These are phyloP conservation scores for Ctenosaura bakeri DNA, from an alignment of 2,797 vertebrate species.

Conservation along the genomic window DNA sequence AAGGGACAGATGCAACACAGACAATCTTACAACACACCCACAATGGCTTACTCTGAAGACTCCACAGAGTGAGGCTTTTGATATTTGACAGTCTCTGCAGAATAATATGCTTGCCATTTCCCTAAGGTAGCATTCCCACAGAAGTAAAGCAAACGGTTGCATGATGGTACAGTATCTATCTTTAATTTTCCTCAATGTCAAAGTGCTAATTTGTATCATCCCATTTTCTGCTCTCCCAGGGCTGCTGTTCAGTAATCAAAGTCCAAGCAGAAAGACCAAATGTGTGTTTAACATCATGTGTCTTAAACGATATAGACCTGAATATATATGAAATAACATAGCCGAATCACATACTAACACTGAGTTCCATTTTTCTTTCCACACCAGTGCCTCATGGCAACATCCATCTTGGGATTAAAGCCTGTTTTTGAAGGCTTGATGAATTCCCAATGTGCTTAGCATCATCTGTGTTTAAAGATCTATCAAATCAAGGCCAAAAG, in stretches of 20 bases:
- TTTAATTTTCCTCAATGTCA: background rate
- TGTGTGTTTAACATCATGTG: background rate
- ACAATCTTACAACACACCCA: background rate
- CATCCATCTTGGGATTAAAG: background rate
- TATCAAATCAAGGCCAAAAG: background rate
- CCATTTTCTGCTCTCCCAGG: background rate
- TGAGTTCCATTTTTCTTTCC: background rate
- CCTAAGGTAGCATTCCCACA: background rate
- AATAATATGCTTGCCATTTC: too few species aligned
- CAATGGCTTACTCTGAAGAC: too few species aligned
- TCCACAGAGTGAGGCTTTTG: too few species aligned
- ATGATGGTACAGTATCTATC: background rate
- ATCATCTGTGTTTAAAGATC: conserved; percentile 14
- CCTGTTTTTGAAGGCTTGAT: conserved; percentile 12
- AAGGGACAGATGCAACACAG: background rate
- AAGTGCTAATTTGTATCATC: background rate
- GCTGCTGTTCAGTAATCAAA: background rate
- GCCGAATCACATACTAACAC: background rate
- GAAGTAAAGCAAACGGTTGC: background rate
- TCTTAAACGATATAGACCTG: too few species aligned
- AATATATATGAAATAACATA: background rate
- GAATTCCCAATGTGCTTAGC: background rate
- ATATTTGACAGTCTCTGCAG: too few species aligned
- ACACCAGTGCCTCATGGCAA: background rate
- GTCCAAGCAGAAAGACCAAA: background rate